phyloP scores from a whole-genome alignment of 2,113 vertebrate species.

The Cynocephalus volans region DNA sequence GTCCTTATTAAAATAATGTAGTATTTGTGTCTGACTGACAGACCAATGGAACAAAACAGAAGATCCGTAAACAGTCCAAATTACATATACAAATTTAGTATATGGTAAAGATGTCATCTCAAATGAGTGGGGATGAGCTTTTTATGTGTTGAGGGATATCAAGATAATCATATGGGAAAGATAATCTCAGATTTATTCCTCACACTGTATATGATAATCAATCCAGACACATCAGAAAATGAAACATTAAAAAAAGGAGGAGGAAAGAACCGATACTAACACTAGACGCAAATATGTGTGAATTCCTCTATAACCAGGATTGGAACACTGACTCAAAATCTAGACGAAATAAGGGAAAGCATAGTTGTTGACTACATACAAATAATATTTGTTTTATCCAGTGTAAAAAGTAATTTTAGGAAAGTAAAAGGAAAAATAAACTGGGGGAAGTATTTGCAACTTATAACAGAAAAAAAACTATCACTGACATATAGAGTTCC shows the following conservation, averaged over 20 bases:
- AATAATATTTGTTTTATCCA: neutral
- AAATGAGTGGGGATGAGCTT: neutral
- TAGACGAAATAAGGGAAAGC: neutral
- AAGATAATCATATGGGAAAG: neutral
- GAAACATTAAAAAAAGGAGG: neutral
- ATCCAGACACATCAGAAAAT: constrained; percentile 6
- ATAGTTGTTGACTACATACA: neutral
- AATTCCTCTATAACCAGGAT: neutral
- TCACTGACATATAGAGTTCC: neutral
- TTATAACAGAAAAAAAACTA: neutral
- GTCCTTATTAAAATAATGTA: neutral
- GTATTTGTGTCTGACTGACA: neutral
- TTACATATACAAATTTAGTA: neutral
- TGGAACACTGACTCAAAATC: neutral
- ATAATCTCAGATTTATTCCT: neutral
- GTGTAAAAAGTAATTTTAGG: neutral
- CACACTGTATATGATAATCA: neutral
- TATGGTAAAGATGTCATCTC: neutral
- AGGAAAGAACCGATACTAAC: neutral
- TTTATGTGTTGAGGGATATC: neutral
- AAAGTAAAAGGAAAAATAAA: neutral
- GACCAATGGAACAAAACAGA: neutral
- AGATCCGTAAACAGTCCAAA: neutral
- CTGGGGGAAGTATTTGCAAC: neutral
- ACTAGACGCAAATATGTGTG: neutral